phyloP scores from a whole-genome alignment of 1,140 invertebrate genomes.

The Proales similis region DNA sequence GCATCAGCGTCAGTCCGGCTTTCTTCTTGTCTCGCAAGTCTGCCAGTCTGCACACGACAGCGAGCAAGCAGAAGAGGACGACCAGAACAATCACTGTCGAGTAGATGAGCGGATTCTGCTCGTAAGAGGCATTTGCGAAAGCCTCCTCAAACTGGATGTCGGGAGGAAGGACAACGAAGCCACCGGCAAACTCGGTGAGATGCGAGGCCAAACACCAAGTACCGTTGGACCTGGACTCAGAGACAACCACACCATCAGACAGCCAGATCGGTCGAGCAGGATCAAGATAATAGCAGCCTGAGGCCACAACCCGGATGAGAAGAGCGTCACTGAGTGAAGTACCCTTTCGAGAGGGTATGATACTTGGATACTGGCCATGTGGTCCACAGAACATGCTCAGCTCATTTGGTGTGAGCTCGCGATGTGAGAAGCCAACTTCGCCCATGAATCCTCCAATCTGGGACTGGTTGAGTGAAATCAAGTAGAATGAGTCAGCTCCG shows the following conservation, averaged over 20 bases:
- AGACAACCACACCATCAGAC: conserved; percentile 43
- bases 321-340: conserved; percentile 39
- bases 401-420: no score
- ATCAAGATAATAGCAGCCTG: conserved; percentile 41
- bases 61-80: conserved; percentile 44
- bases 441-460: neutral
- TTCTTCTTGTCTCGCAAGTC: conserved; percentile 55
- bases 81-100: conserved; percentile 55
- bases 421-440: neutral
- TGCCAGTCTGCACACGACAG: conserved; percentile 53
- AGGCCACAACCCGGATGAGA: conserved; percentile 38
- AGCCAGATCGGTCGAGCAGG: conserved; percentile 41
- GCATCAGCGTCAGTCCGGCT: conserved; percentile 44
- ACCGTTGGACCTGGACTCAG: conserved; percentile 38
- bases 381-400: no score
- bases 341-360: no score
- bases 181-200: conserved; percentile 51
- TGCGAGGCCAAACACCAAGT: conserved; percentile 48
- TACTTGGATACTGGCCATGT: no score
- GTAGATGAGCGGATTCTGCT: conserved; percentile 58
- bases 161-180: conserved; percentile 51
- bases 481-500: neutral
- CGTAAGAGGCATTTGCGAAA: conserved; percentile 54
- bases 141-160: conserved; percentile 52
- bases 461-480: conserved; percentile 6